Evolutionary conservation across 2,797 vertebrate species (phyloP).

Genomic region (Darevskia nairensis): DNA sequence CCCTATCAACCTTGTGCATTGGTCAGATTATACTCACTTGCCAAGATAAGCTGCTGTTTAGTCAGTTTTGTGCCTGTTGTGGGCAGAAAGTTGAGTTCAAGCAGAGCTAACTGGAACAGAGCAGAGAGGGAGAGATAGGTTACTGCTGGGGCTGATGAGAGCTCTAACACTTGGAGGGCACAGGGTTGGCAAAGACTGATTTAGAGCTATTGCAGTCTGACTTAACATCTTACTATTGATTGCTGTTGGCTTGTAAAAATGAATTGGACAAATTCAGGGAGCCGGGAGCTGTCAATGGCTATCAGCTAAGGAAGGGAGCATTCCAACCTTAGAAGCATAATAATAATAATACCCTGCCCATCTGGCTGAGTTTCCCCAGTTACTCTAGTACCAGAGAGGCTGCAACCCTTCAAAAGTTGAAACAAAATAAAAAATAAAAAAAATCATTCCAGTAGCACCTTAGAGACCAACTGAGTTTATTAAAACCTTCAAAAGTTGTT

Average conservation of each 20-base stretch:
- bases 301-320: neutral
- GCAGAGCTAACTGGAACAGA: slow-evolving; percentile 84
- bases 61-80: slow-evolving; percentile 87
- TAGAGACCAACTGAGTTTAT: no score
- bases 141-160: neutral
- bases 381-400: neutral
- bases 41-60: slow-evolving; percentile 93
- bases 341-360: no score
- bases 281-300: neutral
- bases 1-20: neutral
- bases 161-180: no score
- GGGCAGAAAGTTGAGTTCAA: slow-evolving; percentile 94
- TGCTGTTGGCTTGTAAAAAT: neutral
- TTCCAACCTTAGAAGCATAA: neutral
- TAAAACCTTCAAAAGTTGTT: neutral
- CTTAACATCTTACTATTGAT: neutral
- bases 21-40: slow-evolving; percentile 82
- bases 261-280: neutral
- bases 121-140: neutral
- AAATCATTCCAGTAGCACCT: no score
- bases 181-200: no score
- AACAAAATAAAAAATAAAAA: no score
- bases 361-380: no score
- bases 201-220: no score
- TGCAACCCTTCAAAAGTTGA: neutral